phyloP scores from a whole-genome alignment of 2,113 vertebrate species.

The Dendropsophus ebraccatus region DNA sequence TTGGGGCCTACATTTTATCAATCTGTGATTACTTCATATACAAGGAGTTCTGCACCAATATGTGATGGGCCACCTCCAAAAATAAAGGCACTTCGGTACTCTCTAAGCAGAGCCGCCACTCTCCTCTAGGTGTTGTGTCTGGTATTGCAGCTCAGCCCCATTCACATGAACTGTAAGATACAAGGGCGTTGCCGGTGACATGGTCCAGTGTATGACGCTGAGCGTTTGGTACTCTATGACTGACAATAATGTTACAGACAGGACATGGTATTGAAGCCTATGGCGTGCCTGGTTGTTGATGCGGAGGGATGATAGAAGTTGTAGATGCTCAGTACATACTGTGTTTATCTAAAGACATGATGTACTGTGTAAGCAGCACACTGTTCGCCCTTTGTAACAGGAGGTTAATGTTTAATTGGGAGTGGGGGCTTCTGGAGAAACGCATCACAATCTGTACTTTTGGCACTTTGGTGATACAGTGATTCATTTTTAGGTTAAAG shows the following conservation, averaged over 20 bases:
- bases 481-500: constrained; percentile 8
- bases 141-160: too few species aligned
- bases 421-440: neutral
- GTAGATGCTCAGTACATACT: neutral
- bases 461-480: neutral
- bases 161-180: too few species aligned
- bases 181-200: too few species aligned
- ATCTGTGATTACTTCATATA: too few species aligned
- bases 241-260: neutral
- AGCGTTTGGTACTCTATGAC: neutral
- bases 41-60: too few species aligned
- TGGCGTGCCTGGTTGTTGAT: neutral
- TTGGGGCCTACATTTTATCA: too few species aligned
- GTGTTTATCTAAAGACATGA: constrained; percentile 32
- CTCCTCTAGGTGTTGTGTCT: too few species aligned
- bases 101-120: too few species aligned
- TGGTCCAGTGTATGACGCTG: neutral
- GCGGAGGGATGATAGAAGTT: neutral
- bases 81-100: too few species aligned
- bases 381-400: neutral
- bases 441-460: neutral
- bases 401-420: constrained; percentile 30
- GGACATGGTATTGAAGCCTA: neutral
- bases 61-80: too few species aligned
- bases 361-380: constrained; percentile 30